Conservation (phyloP, 2,888 invertebrate species). For the Synergus gifuensis region DNA sequence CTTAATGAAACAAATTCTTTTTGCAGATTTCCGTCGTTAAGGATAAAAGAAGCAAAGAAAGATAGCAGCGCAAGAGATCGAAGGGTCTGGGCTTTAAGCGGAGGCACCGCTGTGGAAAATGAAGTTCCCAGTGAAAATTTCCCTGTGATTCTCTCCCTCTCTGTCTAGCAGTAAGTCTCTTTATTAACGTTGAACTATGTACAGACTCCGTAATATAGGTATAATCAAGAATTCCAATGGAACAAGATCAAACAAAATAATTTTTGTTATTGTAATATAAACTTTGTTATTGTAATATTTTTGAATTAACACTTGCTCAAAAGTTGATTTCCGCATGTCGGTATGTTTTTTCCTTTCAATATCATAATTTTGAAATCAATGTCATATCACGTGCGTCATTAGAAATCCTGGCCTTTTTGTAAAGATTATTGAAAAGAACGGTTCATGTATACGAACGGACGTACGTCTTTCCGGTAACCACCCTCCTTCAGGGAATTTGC, state of each 20-base stretch:
- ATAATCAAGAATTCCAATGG: conserved; percentile 21
- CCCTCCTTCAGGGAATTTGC: conserved; percentile 4
- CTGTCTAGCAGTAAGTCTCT: conserved; percentile 25
- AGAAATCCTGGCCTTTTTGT: conserved; percentile 47
- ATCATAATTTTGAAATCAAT: not conserved
- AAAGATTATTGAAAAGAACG: conserved; percentile 56
- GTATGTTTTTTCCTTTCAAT: too few relatives aligned
- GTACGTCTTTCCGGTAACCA: conserved; percentile 43
- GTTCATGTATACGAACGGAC: not conserved
- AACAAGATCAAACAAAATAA: conserved; percentile 9
- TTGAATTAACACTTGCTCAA: too few relatives aligned
- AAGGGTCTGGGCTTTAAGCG: conserved; percentile 64
- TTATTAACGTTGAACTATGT: conserved; percentile 32
- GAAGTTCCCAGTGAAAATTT: conserved; percentile 70
- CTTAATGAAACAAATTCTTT: conserved; percentile 40
- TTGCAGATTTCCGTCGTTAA: conserved; percentile 44
- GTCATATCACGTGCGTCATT: not conserved
- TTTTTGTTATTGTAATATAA: too few relatives aligned
- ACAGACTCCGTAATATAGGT: not conserved
- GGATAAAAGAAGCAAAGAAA: conserved; percentile 44
- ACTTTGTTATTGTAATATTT: too few relatives aligned
- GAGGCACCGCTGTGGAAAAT: conserved; percentile 70
- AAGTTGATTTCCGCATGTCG: too few relatives aligned
- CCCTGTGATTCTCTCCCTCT: conserved; percentile 59
- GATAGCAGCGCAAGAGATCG: conserved; percentile 35